phyloP scores from a whole-genome alignment of 1,140 invertebrate genomes.

The Leptonema lineaticorne region DNA sequence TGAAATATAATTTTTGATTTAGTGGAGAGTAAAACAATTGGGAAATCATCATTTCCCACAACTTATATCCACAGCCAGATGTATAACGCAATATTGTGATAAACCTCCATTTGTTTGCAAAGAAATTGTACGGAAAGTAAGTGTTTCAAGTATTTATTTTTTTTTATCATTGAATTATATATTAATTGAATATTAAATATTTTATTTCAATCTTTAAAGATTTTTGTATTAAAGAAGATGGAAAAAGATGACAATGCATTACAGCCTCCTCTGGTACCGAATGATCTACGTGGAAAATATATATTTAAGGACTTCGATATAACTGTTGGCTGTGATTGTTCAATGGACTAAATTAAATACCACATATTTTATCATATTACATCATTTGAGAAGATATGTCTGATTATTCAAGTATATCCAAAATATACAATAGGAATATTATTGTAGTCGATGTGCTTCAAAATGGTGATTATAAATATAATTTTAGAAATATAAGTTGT shows the following conservation, averaged over 20 bases:
- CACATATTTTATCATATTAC: too few relatives aligned
- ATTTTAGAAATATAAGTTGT: too few relatives aligned
- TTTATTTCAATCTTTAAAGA: constrained; percentile 3
- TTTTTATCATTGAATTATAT: neutral
- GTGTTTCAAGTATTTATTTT: neutral
- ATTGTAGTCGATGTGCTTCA: too few relatives aligned
- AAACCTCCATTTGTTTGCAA: neutral
- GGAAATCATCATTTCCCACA: neutral
- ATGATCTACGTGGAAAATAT: constrained; percentile 1
- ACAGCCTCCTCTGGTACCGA: constrained; percentile 15
- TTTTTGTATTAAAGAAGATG: constrained; percentile 16
- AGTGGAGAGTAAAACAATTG: neutral
- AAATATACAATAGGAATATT: too few relatives aligned
- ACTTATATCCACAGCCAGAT: neutral
- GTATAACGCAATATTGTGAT: too few relatives aligned
- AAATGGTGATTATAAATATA: too few relatives aligned
- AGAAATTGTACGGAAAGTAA: constrained; percentile 9
- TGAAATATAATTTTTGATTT: neutral
- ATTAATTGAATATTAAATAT: neutral
- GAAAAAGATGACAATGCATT: neutral
- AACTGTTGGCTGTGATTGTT: constrained; percentile 26
- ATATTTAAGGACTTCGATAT: neutral
- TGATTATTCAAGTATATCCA: too few relatives aligned
- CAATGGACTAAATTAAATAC: too few relatives aligned
- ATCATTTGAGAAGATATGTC: too few relatives aligned